phyloP scores from a whole-genome alignment of 2,797 vertebrate genomes.

The Schizopygopsis malacanthus region DNA sequence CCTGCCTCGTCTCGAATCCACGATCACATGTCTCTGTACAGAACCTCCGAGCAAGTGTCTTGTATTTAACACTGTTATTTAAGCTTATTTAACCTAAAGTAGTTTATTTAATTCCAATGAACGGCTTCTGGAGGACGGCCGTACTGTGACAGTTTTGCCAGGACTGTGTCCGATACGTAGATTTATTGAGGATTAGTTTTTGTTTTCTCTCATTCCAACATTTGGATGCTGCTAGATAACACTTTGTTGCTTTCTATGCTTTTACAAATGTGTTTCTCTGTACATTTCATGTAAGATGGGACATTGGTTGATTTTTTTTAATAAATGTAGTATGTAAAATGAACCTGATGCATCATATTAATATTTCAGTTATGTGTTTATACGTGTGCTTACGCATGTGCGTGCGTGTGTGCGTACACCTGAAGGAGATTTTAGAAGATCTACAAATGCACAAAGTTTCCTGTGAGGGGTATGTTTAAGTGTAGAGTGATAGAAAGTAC shows the following conservation, averaged over 20 bases:
- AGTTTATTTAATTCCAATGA: slow-evolving; percentile 85
- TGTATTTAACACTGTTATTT: slow-evolving; percentile 99
- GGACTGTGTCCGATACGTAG: slow-evolving; percentile 78
- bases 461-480: too few relatives aligned
- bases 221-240: slow-evolving; percentile 94
- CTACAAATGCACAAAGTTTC: too few relatives aligned
- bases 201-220: slow-evolving; percentile 78
- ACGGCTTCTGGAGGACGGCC: slow-evolving; percentile 81
- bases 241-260: slow-evolving; percentile 91
- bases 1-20: slow-evolving; percentile 84
- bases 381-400: too few relatives aligned
- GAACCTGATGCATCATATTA: background rate
- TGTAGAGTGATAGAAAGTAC: too few relatives aligned
- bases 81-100: slow-evolving; percentile 97
- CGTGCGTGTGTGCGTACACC: too few relatives aligned
- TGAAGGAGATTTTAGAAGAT: too few relatives aligned
- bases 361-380: background rate
- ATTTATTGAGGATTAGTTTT: slow-evolving; percentile 76
- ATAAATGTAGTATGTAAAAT: slow-evolving; percentile 83
- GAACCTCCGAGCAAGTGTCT: slow-evolving; percentile 91
- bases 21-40: slow-evolving; percentile 89
- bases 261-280: slow-evolving; percentile 84
- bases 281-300: slow-evolving; percentile 87
- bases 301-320: slow-evolving; percentile 77
- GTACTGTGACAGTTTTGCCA: slow-evolving; percentile 82